Evolutionary conservation across 2,888 invertebrate genomes (phyloP), one percentile per base, ranked within the genome.

Genomic region (Mayetiola destructor): DNA sequence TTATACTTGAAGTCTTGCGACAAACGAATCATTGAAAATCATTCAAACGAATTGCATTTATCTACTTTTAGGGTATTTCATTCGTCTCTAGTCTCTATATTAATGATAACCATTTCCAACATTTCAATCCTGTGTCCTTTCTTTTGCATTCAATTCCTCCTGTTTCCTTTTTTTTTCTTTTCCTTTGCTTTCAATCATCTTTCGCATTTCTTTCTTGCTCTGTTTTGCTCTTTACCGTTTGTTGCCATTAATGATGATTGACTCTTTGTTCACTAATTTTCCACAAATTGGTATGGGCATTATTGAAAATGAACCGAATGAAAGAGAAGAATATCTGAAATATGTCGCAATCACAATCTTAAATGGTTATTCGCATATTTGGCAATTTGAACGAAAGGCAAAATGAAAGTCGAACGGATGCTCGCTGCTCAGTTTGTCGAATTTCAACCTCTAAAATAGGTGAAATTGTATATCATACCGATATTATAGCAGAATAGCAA

Each of bases 181-280:
- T 39, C 6, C 10, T 32, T 32, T 32, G 6, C 10, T 32, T 10
- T 6, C 6, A 32, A 32, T 9, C 10, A 32, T 32, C 32, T 9
- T 32, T 32, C 10, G 6, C 32, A 10, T 32, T 32, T 32, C 10
- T 32, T 32, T n/a, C n/a, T n/a, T n/a, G n/a, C n/a, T n/a, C n/a
- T n/a, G n/a, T n/a, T n/a, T 6, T 9, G 10, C 8, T 32, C 6
- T 32, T 32, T 6, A 32, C 10, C 32, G 32, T 32, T 32, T 32
- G 32, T 10, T 10, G 48, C 18, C 27, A 16, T 48, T 48, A 48
- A n/a, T n/a, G 27, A 48, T 48, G 48, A 48, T 48, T 48, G 48
- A 27, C 29, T 48, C 48, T 48, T 48, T 48, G 48, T 48, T 48
- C 48, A 48, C 48, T 48, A 48, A 48, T 48, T 48, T 48, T 48